Base-by-base conservation (phyloP, 1,140 invertebrate genomes). In the Cheumatopsyche charites region DNA sequence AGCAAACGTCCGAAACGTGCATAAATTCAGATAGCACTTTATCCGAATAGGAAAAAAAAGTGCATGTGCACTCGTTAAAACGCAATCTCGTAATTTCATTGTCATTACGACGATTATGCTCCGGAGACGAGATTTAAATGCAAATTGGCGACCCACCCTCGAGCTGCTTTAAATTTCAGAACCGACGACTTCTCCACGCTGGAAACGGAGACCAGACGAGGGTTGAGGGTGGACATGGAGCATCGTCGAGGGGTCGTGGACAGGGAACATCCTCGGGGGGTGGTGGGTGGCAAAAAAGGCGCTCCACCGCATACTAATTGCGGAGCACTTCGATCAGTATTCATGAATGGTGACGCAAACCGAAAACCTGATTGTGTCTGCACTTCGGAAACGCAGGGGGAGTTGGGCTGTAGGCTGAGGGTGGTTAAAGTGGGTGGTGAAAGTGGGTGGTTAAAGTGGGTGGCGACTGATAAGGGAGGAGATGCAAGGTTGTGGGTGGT, bases 81-180 rank as follows among this genome's bases (percentile, higher is more conserved):
- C 41, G 6, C 42, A 55, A 55, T 67, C 55, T 15, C 13, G 63
- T 58, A 67, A 73, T 68, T 67, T 68, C 62, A 68, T 68, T 36
- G 55, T 68, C 65, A 73, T 73, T 73, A 73, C 65, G 52, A 42
- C 62, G 23, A 63, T 67, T 68, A 62, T 62, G 47, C 25, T n/a
- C n/a, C n/a, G n/a, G 13, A 55, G 52, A 36, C 49, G 36, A 47
- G 70, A 66, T 72, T 55, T 15, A 36, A 62, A 73, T 68, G 71
- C 71, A 73, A 73, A 73, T 73, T 68, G 47, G 63, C 63, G 26
- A 17, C 70, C 41, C 3, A 36, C 29, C 29, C 3, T 36, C 29
- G n/a, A 26, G 69, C 62, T 17, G 25, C 5, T 63, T 19, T 13
- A 63, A 26, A 26, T 63, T 13, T 63, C 62, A 62, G 19, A 62